phyloP scores from a whole-genome alignment of 1,140 invertebrate species.

The Vollenhovia emeryi region DNA sequence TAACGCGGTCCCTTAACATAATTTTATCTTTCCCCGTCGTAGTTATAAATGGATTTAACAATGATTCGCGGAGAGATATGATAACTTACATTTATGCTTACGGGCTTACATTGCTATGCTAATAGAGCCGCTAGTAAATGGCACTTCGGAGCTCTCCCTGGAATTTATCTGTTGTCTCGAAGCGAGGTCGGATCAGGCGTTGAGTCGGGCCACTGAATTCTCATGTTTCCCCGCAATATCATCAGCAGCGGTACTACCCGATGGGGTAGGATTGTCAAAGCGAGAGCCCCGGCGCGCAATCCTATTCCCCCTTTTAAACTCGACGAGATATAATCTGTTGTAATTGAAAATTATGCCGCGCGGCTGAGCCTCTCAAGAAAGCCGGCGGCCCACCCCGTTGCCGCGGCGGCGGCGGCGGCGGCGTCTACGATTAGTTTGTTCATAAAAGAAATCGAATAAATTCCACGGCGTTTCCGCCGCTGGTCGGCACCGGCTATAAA shows the following conservation, averaged over 20 bases:
- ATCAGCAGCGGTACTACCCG: not conserved
- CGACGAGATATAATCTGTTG: constrained; percentile 77
- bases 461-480: constrained; percentile 43
- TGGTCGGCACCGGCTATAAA: constrained; percentile 8
- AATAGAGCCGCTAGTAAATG: constrained; percentile 18
- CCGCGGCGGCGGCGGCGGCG: too few species aligned
- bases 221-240: constrained; percentile 34
- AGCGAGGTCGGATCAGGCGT: not conserved
- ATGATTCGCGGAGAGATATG: constrained; percentile 41
- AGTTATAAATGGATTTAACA: constrained; percentile 47
- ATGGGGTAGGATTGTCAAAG: constrained; percentile 59
- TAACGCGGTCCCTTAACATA: constrained; percentile 38
- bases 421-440: constrained; percentile 62
- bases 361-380: constrained; percentile 69
- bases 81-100: too few species aligned
- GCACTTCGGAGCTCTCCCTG: not conserved
- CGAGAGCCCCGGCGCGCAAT: constrained; percentile 25
- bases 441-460: constrained; percentile 70
- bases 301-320: constrained; percentile 66
- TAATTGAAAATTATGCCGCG: constrained; percentile 79
- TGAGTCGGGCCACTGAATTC: not conserved
- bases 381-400: constrained; percentile 38
- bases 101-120: constrained; percentile 44
- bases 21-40: not conserved
- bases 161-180: constrained; percentile 39